phyloP scores from a whole-genome alignment of 2,888 invertebrate genomes.

The Capitulum mitella region DNA sequence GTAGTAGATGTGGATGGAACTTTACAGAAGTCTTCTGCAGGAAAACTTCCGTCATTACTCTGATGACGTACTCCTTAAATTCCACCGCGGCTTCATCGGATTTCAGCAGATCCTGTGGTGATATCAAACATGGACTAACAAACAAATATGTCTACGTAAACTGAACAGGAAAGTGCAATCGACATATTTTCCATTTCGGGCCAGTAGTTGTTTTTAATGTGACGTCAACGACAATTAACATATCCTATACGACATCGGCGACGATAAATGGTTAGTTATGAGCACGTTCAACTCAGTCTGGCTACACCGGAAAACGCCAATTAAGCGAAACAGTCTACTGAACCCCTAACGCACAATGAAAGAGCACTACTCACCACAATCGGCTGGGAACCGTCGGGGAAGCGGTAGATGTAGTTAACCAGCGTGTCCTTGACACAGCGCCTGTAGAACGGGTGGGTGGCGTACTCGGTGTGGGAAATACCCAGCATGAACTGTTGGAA shows the following conservation, averaged over 20 bases:
- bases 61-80: not conserved
- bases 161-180: too few species aligned
- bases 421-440: slow-evolving; percentile 10
- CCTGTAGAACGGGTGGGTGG: not conserved
- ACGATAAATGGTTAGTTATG: too few species aligned
- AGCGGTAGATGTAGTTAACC: slow-evolving; percentile 5
- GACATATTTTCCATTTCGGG: too few species aligned
- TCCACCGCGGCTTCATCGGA: not conserved
- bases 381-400: not conserved
- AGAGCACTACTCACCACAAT: not conserved
- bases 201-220: too few species aligned
- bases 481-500: not conserved
- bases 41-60: not conserved
- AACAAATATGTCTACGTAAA: too few species aligned
- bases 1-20: not conserved
- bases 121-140: too few species aligned
- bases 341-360: too few species aligned
- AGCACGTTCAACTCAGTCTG: too few species aligned
- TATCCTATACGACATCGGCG: too few species aligned
- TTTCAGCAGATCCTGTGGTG: not conserved
- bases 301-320: too few species aligned
- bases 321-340: too few species aligned
- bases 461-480: not conserved
- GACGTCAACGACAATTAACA: too few species aligned
- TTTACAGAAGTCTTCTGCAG: not conserved